Conservation (phyloP, 2,888 invertebrate genomes). For the Amblyteles armatorius region DNA sequence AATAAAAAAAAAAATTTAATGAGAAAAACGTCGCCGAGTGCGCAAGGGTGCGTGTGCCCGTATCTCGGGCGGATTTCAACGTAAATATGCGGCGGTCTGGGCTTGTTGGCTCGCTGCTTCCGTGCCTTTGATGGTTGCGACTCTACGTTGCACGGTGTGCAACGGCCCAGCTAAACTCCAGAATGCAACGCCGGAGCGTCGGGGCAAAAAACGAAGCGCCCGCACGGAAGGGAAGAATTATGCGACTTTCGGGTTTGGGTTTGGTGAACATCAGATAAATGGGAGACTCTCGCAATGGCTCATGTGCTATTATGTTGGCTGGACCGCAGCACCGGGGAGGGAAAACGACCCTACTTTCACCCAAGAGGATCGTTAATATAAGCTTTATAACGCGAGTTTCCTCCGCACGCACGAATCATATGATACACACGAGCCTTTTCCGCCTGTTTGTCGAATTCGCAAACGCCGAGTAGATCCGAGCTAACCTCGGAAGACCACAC, state of each 20-base stretch:
- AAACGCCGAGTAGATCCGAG: background rate
- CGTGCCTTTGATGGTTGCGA: too few species aligned
- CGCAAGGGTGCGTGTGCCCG: too few species aligned
- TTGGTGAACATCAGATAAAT: background rate
- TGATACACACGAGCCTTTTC: background rate
- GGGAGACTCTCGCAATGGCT: background rate
- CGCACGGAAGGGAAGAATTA: background rate
- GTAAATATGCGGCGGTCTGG: too few species aligned
- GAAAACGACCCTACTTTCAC: slow-evolving; percentile 7
- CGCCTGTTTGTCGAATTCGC: background rate
- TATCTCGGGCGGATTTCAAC: too few species aligned
- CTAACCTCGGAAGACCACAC: too few species aligned
- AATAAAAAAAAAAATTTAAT: too few species aligned
- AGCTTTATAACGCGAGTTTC: slow-evolving; percentile 26
- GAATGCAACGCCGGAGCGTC: too few species aligned
- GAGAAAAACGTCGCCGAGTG: too few species aligned
- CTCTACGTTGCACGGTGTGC: too few species aligned
- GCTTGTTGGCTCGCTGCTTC: too few species aligned
- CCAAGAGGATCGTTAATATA: slow-evolving; percentile 36
- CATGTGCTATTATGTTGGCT: background rate
- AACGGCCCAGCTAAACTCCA: too few species aligned
- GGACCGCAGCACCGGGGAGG: background rate
- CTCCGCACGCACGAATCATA: background rate
- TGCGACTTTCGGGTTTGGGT: background rate
- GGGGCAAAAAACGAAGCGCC: too few species aligned